phyloP scores from a whole-genome alignment of 2,888 invertebrate species.

The Noctua janthe region DNA sequence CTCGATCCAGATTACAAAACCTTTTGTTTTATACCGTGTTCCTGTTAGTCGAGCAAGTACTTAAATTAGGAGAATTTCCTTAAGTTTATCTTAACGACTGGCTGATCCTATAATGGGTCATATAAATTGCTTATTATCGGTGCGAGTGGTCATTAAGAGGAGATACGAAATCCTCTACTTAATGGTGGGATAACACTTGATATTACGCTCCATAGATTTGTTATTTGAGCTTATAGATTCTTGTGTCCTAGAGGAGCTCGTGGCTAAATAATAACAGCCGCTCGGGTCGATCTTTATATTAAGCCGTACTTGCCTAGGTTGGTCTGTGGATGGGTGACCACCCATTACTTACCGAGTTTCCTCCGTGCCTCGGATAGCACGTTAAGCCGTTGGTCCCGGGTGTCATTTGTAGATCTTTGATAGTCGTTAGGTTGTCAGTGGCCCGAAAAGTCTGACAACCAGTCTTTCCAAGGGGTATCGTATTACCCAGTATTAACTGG shows the following conservation, averaged over 20 bases:
- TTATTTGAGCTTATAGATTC: slow-evolving; percentile 34
- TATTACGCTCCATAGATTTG: slow-evolving; percentile 60
- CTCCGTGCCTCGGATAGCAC: too few relatives aligned
- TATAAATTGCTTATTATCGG: slow-evolving; percentile 85
- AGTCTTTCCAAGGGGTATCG: too few relatives aligned
- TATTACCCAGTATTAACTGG: too few relatives aligned
- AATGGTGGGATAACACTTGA: slow-evolving; percentile 64
- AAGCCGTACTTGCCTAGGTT: too few relatives aligned
- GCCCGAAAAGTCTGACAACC: too few relatives aligned
- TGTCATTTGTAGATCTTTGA: too few relatives aligned
- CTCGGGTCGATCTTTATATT: too few relatives aligned
- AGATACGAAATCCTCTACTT: slow-evolving; percentile 72
- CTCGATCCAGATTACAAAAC: slow-evolving; percentile 38
- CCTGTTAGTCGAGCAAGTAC: slow-evolving; percentile 66
- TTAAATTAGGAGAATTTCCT: slow-evolving; percentile 76
- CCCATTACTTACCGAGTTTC: too few relatives aligned
- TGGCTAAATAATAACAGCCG: too few relatives aligned
- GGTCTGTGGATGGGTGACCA: too few relatives aligned
- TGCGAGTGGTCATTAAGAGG: slow-evolving; percentile 75
- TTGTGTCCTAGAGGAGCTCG: neutral
- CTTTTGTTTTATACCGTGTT: slow-evolving; percentile 56
- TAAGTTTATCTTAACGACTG: slow-evolving; percentile 82
- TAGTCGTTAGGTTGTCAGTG: too few relatives aligned
- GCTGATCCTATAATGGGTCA: slow-evolving; percentile 83
- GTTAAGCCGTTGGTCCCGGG: too few relatives aligned